Evolutionary conservation across 2,888 invertebrate genomes (phyloP).

Genomic region (Caenorhabditis angaria): DNA sequence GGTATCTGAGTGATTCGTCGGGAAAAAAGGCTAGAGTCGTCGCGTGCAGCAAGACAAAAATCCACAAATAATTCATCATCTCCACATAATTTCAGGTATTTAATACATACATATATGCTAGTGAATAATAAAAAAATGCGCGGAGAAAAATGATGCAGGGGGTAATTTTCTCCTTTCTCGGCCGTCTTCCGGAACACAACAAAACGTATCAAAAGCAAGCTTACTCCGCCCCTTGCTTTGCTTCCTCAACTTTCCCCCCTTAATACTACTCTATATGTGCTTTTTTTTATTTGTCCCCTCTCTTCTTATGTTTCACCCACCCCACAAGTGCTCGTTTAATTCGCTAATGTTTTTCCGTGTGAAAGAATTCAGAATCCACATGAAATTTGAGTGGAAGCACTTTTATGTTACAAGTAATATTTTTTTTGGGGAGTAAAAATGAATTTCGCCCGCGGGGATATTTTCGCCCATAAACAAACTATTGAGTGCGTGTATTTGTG

Average conservation of each 20-base stretch:
- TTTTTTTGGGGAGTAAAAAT: background rate
- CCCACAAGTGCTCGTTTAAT: slow-evolving; percentile 6
- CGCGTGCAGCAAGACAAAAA: background rate
- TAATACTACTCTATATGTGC: background rate
- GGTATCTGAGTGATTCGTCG: background rate
- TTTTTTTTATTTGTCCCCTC: slow-evolving; percentile 6
- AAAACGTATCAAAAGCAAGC: background rate
- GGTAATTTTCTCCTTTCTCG: background rate
- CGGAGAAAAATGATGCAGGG: background rate
- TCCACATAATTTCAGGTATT: background rate
- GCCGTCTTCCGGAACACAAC: slow-evolving; percentile 1
- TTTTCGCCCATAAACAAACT: background rate
- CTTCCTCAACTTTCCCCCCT: background rate
- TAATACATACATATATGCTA: background rate
- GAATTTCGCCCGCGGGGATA: too few species aligned
- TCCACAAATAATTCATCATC: slow-evolving; percentile 5
- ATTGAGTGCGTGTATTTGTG: background rate
- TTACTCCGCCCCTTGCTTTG: too few species aligned
- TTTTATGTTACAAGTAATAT: too few species aligned
- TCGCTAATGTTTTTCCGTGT: slow-evolving; percentile 1
- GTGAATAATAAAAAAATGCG: background rate
- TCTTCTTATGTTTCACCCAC: slow-evolving; percentile 2
- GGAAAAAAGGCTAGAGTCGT: too few species aligned
- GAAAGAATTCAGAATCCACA: background rate
- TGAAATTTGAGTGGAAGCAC: slow-evolving; percentile 4